Evolutionary conservation across 2,888 invertebrate species (phyloP), one percentile per base, ranked within the genome.

Genomic region (Cantharis rufa): DNA sequence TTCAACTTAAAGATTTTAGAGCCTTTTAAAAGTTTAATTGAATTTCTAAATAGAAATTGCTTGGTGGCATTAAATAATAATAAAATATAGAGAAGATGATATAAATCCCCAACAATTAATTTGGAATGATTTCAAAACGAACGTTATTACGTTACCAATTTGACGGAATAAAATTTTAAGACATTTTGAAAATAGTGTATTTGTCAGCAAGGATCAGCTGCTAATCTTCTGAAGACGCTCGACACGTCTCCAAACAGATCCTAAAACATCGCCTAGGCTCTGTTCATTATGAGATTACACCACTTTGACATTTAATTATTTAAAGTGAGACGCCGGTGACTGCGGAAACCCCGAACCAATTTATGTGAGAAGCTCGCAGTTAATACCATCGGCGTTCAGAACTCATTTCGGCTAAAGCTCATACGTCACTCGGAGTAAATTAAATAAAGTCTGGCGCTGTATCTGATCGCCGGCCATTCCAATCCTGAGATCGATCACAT

Each of bases 251-350:
- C 85, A 82, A 85, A 84, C 84, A 85, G 84, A 84, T 85, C 83
- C 85, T 83, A 82, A 83, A 85, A 85, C 86, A 85, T 80, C 80
- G 79, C 75, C 79, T 80, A 79, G 82, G 83, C 84, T 83, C 83
- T 86, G 84, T 86, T 86, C 86, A 86, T 86, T 86, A 86, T 84
- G 81, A 84, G 86, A 86, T 86, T 86, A 85, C 85, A 83, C 84
- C 84, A 83, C 86, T 86, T 86, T 86, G 86, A 87, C 86, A 85
- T 87, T 86, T 86, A 86, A 87, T 87, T 86, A 87, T 87, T 87
- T 86, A 87, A 86, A 87, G 87, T 86, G 86, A 86, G 83, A 85
- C 84, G 82, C 81, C 82, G 83, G 82, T 81, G 82, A 84, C 84
- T 82, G 84, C 82, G 84, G 83, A 85, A 85, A 84, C 84, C 85